phyloP scores from a whole-genome alignment of 2,113 vertebrate genomes.

The Crotophaga sulcirostris region DNA sequence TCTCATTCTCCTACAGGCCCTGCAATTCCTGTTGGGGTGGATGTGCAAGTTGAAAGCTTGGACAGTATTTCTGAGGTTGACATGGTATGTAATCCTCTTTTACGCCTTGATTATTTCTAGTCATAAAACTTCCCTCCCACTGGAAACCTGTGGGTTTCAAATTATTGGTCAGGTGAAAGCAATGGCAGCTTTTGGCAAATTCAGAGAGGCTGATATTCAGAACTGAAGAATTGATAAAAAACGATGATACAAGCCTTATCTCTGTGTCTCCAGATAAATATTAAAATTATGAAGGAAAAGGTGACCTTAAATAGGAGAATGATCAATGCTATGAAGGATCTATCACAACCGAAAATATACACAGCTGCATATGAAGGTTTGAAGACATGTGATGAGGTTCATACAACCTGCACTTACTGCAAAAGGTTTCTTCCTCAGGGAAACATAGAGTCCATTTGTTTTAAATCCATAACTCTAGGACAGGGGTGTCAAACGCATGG shows the following conservation, averaged over 20 bases:
- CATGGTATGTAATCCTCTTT: slow-evolving; percentile 81
- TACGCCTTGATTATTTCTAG: not conserved
- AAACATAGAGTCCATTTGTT: not conserved
- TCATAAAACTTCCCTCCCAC: not conserved
- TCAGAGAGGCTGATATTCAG: not conserved
- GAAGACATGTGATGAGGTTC: not conserved
- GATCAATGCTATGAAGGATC: not conserved
- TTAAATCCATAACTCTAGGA: not conserved
- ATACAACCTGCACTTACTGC: not conserved
- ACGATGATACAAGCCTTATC: not conserved
- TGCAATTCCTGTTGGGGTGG: slow-evolving; percentile 92
- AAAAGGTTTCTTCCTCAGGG: not conserved
- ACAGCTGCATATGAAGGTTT: not conserved
- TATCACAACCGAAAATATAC: not conserved
- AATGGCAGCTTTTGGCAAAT: not conserved
- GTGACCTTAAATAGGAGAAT: not conserved
- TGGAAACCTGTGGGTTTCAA: not conserved
- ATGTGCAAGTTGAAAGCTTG: slow-evolving; percentile 94
- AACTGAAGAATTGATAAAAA: not conserved
- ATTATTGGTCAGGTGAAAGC: not conserved
- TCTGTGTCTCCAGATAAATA: not conserved
- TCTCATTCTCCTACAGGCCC: slow-evolving; percentile 82
- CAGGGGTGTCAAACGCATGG: too few species aligned
- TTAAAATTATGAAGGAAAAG: not conserved
- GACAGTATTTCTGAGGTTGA: slow-evolving; percentile 97